phyloP scores from a whole-genome alignment of 2,113 vertebrate species.

The Redunca redunca region DNA sequence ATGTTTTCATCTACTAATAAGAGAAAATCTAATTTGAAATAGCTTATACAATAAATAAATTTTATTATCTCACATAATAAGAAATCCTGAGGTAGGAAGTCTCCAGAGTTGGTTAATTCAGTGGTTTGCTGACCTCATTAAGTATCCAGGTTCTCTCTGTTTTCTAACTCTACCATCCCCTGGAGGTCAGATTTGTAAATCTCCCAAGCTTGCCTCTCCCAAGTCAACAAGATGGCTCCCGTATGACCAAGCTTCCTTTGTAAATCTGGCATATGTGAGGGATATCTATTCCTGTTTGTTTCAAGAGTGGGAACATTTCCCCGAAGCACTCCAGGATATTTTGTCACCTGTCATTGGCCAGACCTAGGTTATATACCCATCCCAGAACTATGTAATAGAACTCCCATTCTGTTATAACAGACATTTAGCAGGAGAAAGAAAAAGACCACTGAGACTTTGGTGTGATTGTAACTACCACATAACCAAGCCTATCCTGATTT shows the following conservation, averaged over 20 bases:
- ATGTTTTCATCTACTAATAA: background rate
- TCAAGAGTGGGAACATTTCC: background rate
- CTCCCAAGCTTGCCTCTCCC: background rate
- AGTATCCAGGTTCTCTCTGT: background rate
- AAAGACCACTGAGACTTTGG: background rate
- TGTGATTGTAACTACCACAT: background rate
- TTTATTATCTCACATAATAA: background rate
- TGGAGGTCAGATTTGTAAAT: background rate
- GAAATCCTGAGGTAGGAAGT: background rate
- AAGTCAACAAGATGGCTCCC: background rate
- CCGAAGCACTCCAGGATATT: background rate
- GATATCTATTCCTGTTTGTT: background rate
- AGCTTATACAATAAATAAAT: background rate
- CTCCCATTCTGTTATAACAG: background rate
- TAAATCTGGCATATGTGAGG: background rate
- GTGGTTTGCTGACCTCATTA: background rate
- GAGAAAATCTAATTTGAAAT: constrained; percentile 12
- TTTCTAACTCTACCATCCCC: background rate
- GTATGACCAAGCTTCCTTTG: background rate
- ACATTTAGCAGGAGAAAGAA: background rate
- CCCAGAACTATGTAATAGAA: background rate
- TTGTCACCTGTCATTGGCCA: background rate
- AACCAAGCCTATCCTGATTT: background rate
- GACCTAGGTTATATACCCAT: background rate
- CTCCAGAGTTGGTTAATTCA: background rate